Percentiles rank a stretch among this genome's conserved stretches.
Evolutionary conservation across 2,113 vertebrate species (phyloP).

Genomic region (Phaethon lepturus): DNA sequence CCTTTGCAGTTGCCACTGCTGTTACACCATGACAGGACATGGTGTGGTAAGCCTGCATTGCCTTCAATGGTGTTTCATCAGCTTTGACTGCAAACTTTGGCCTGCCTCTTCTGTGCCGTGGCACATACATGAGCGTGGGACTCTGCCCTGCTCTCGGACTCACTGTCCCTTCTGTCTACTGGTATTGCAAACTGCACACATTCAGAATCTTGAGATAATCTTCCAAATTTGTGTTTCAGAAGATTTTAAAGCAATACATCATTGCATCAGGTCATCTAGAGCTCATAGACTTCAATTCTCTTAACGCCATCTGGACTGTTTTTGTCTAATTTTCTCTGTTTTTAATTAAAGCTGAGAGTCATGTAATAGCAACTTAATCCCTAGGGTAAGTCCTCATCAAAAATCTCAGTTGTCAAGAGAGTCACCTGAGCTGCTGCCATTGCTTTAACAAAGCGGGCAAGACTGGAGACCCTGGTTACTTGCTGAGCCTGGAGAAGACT

Average conservation of each 20-base stretch:
- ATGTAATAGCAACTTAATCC: background rate
- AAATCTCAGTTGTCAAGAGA: background rate
- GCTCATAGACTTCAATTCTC: background rate
- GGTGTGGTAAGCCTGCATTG: fast-evolving
- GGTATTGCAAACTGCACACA: background rate
- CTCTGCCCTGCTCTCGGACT: background rate
- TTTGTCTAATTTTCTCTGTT: background rate
- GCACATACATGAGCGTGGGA: fast-evolving
- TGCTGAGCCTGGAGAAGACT: background rate
- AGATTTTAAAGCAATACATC: background rate
- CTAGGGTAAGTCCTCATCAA: background rate
- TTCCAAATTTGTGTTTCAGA: background rate
- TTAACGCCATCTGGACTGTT: background rate
- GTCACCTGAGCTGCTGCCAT: background rate
- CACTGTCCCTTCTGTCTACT: background rate
- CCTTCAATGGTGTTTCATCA: fast-evolving
- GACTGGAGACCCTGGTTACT: background rate
- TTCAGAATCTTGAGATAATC: background rate
- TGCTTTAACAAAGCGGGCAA: background rate
- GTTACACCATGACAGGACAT: fast-evolving
- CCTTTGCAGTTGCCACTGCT: background rate
- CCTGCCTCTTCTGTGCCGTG: background rate
- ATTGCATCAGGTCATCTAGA: background rate
- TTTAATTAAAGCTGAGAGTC: background rate
- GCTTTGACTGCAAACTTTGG: background rate